These are phyloP conservation scores for Mormyrus proboscirostris DNA, from an alignment of 2,797 vertebrate genomes.

Conservation along the genomic window DNA sequence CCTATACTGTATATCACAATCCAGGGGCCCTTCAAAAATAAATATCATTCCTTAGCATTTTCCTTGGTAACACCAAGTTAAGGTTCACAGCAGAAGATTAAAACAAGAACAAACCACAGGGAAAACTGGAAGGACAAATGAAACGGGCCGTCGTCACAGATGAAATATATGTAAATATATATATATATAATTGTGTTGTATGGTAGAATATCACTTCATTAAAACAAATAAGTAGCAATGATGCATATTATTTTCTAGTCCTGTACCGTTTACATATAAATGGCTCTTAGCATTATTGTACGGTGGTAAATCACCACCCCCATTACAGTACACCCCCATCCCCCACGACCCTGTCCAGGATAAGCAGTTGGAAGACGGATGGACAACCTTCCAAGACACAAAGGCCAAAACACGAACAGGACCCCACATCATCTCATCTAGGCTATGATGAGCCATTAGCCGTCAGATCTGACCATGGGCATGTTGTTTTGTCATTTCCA, in stretches of 20 bases:
- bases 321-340: background rate
- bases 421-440: background rate
- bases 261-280: background rate
- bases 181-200: background rate
- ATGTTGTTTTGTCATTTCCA: conserved; percentile 43
- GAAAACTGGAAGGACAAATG: background rate
- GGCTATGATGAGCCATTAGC: background rate
- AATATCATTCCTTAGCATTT: background rate
- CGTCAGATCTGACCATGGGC: background rate
- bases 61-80: conserved; percentile 6
- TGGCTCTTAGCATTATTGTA: background rate
- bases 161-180: background rate
- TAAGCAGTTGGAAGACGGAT: background rate
- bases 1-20: background rate
- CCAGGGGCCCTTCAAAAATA: background rate
- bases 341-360: background rate
- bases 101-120: background rate
- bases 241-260: background rate
- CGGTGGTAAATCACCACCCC: background rate
- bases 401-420: background rate
- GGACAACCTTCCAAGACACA: background rate
- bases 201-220: background rate
- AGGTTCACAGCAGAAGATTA: background rate
- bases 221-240: background rate
- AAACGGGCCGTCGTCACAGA: background rate